A percentile compares a stretch with the other conserved stretches of the same genome.
phyloP scores from a whole-genome alignment of 2,797 vertebrate species.

The Eurystomus glaucurus region DNA sequence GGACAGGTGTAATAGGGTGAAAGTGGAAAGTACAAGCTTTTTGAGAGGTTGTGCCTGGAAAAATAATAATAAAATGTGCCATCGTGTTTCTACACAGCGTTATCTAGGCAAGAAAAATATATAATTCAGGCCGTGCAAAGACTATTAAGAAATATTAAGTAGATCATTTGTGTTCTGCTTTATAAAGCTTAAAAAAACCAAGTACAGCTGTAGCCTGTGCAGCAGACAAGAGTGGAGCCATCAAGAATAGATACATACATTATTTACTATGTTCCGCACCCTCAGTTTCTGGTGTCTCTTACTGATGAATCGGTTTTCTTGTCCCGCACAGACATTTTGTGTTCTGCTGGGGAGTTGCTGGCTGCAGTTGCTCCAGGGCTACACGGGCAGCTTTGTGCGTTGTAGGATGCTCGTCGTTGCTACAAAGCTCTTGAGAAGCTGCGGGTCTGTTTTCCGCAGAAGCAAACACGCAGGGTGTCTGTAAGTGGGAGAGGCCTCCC shows the following conservation, averaged over 20 bases:
- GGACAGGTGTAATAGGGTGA: background rate
- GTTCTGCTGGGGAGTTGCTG: background rate
- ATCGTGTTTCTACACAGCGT: rapidly evolving
- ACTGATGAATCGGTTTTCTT: background rate
- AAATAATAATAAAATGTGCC: background rate
- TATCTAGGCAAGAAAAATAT: background rate
- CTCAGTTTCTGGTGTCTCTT: background rate
- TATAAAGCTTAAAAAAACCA: background rate
- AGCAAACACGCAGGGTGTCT: rapidly evolving
- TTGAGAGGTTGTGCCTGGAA: background rate
- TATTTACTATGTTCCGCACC: background rate
- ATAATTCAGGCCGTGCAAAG: background rate
- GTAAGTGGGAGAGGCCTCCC: background rate
- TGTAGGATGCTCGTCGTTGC: background rate
- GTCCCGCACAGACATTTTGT: background rate
- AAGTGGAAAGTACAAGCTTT: background rate
- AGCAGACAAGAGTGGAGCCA: background rate
- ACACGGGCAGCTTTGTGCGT: rapidly evolving
- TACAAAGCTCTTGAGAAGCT: background rate
- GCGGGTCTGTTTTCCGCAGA: background rate
- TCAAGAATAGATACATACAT: background rate
- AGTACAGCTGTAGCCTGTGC: background rate
- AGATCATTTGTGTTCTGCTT: background rate
- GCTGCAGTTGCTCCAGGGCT: background rate
- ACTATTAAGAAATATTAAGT: background rate